Base-by-base conservation (phyloP, 92 coral and sea anemone genomes). In the Umimayanthus chanpuru region DNA sequence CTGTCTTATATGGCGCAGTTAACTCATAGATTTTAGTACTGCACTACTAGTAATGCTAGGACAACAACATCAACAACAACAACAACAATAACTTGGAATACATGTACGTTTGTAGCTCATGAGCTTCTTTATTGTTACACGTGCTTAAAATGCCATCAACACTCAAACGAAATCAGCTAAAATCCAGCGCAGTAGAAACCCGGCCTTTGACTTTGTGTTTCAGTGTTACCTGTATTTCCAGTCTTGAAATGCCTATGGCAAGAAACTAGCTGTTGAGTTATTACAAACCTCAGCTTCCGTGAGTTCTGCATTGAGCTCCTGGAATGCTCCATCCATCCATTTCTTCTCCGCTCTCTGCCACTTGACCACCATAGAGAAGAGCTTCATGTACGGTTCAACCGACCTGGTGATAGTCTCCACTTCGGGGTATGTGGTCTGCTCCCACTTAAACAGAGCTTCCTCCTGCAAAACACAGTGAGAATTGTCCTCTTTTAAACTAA, bases 401-500 rank as follows among this genome's bases (percentile, higher is more conserved):
- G 96, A 90, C 82, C 93, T 96, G 23, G 95, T 93, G 80, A 95
- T 95, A 43, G 92, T 90, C 55, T 97, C 99, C 43, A 95, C 92
- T 71, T 97, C 96, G 25, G 99, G 99, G 79, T 97, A 97, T 5
- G 96, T 90, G 36, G 99, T 97, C 68, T 96, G 97, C 86, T 97
- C 99, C 99, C 99, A 97, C 77, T 97, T 97, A 88, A 97, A 97
- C 50, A 97, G 91, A 80, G 94, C 98, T 76, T 97, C 99, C 76
- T 97, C 99, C 99, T 97, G 74, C 56, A 72, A 76, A 5, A 56
- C 32, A 78, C 8, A 76, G 20, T 20, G 50, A 88, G 39, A 66
- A 36, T 32, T 32, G 36, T 47, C 50, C 16, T 74, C 61, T 6
- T 18, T 14, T 53, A 53, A 53, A 53, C 18, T 11, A 53, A 15